Conservation (phyloP, 2,797 vertebrate genomes). For the Chrysocyon brachyurus region DNA sequence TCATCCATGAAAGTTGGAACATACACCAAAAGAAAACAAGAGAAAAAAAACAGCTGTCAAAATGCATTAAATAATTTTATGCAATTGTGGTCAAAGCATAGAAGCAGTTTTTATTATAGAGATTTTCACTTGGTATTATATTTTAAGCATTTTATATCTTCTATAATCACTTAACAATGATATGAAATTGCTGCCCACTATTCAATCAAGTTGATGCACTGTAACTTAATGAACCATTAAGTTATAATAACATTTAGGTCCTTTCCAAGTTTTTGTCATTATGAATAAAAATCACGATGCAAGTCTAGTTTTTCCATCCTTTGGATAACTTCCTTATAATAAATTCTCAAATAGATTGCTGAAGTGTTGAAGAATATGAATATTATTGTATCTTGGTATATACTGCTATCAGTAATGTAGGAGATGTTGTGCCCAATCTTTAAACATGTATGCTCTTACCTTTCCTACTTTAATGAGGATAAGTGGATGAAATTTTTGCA, state of each 20-base stretch:
- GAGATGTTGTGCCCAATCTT: neutral
- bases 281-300: neutral
- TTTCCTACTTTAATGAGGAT: neutral
- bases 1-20: neutral
- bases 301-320: conserved; percentile 38
- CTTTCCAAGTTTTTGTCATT: conserved; percentile 46
- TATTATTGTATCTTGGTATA: neutral
- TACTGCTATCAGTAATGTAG: neutral
- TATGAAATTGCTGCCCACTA: neutral
- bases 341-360: conserved; percentile 8
- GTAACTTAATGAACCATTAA: conserved; percentile 26
- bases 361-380: neutral
- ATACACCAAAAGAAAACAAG: neutral
- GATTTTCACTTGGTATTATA: neutral
- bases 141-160: conserved; percentile 22
- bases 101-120: conserved; percentile 21
- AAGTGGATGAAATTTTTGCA: neutral
- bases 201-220: neutral
- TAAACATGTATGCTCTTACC: neutral
- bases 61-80: conserved; percentile 40
- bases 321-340: conserved; percentile 21
- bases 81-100: neutral
- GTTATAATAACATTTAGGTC: conserved; percentile 29
- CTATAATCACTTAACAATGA: neutral
- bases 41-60: neutral